A percentile compares a stretch with the other conserved stretches of the same genome.
Evolutionary conservation across 2,113 vertebrate species (phyloP).

Genomic region (Oreochromis tanganicae): DNA sequence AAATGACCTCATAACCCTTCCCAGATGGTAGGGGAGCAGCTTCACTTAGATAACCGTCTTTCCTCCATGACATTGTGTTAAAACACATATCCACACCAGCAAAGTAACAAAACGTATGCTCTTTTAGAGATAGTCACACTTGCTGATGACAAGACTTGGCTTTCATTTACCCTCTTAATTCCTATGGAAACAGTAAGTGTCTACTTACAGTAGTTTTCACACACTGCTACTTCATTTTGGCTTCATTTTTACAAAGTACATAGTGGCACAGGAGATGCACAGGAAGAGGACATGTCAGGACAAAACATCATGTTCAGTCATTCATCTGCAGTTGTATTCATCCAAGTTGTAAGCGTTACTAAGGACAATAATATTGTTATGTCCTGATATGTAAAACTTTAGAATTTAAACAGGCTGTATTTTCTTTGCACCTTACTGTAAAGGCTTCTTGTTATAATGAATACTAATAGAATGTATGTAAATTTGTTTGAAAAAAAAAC

Average conservation of each 20-base stretch:
- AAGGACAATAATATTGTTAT: background rate
- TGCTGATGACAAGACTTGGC: background rate
- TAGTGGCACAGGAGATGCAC: background rate
- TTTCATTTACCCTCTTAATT: background rate
- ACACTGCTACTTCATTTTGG: background rate
- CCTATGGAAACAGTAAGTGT: background rate
- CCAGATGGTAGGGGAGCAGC: background rate
- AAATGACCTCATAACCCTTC: background rate
- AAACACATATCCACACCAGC: background rate
- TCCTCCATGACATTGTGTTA: background rate
- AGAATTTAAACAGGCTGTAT: background rate
- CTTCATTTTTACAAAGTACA: background rate
- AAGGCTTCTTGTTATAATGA: background rate
- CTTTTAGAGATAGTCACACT: background rate
- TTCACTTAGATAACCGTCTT: background rate
- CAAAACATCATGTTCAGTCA: background rate
- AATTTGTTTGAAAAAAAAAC: background rate
- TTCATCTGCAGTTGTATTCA: background rate
- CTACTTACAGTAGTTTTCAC: background rate
- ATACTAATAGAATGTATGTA: background rate
- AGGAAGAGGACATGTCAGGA: background rate
- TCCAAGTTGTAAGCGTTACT: background rate
- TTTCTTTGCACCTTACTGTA: background rate
- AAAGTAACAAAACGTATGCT: background rate
- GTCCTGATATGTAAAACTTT: background rate